Conservation (phyloP, 92 coral and sea anemone species). For the Bergia sp. region DNA sequence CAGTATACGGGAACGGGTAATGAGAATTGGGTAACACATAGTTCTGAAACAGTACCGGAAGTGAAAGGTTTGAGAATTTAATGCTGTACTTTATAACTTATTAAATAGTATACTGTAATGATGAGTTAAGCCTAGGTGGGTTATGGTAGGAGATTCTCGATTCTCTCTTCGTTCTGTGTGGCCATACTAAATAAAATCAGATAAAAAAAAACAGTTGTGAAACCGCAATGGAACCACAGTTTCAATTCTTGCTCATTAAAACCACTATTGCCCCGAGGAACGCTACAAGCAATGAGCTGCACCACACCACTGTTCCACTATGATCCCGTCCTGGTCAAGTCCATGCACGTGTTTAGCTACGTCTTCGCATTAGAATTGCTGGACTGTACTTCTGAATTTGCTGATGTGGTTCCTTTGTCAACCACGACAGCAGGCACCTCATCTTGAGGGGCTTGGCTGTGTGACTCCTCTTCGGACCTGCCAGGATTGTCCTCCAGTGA, state of each 20-base stretch:
- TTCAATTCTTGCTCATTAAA: not conserved
- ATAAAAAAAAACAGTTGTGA: not conserved
- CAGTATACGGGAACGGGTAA: not conserved
- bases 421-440: conserved; percentile 72
- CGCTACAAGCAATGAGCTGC: too few relatives aligned
- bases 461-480: conserved; percentile 55
- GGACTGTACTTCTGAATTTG: conserved; percentile 59
- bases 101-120: too few relatives aligned
- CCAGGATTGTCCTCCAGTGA: conserved; percentile 80
- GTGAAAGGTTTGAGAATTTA: not conserved
- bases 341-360: conserved; percentile 22
- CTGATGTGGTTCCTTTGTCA: conserved; percentile 56
- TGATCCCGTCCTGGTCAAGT: not conserved
- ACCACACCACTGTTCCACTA: not conserved
- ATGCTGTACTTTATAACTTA: too few relatives aligned
- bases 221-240: not conserved
- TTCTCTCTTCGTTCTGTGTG: too few relatives aligned
- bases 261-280: too few relatives aligned
- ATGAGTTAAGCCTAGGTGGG: too few relatives aligned
- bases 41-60: not conserved
- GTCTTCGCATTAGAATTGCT: conserved; percentile 62
- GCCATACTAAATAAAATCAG: too few relatives aligned
- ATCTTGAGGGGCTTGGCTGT: conserved; percentile 68
- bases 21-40: not conserved
- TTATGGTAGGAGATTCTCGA: too few relatives aligned